Conservation (phyloP, 2,888 invertebrate species). For the Drosophila leonis region DNA sequence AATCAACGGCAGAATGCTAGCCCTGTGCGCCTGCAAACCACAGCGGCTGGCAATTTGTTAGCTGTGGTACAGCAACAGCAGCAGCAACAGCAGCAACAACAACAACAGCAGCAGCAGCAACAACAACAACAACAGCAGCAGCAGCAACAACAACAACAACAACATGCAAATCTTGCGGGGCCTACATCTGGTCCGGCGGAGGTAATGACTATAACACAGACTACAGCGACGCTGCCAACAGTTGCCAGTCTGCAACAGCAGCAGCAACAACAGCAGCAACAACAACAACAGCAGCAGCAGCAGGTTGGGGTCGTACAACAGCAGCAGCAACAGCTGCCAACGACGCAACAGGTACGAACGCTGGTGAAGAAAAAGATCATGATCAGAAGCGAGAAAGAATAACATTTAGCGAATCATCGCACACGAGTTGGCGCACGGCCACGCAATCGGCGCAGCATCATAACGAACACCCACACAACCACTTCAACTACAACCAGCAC, state of each 20-base stretch:
- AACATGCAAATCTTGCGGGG: constrained; percentile 57
- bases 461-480: constrained; percentile 41
- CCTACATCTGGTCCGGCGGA: constrained; percentile 74
- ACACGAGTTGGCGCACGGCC: constrained; percentile 44
- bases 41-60: constrained; percentile 86
- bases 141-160: constrained; percentile 43
- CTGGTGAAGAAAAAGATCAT: constrained; percentile 85
- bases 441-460: constrained; percentile 64
- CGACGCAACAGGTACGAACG: constrained; percentile 85
- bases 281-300: constrained; percentile 56
- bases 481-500: constrained; percentile 18
- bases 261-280: constrained; percentile 66
- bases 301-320: constrained; percentile 32
- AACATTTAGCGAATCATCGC: constrained; percentile 69
- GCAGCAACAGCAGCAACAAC: constrained; percentile 85
- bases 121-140: constrained; percentile 52
- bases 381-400: constrained; percentile 85
- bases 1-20: constrained; percentile 87
- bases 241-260: constrained; percentile 74
- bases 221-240: constrained; percentile 58
- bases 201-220: constrained; percentile 83
- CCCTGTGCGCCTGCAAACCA: constrained; percentile 88
- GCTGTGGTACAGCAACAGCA: constrained; percentile 87
- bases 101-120: constrained; percentile 27
- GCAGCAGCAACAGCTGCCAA: constrained; percentile 57